Base-by-base conservation (phyloP, 30 jellyfish, hydroid and myxozoan genomes). In the Aurelia coerulea region DNA sequence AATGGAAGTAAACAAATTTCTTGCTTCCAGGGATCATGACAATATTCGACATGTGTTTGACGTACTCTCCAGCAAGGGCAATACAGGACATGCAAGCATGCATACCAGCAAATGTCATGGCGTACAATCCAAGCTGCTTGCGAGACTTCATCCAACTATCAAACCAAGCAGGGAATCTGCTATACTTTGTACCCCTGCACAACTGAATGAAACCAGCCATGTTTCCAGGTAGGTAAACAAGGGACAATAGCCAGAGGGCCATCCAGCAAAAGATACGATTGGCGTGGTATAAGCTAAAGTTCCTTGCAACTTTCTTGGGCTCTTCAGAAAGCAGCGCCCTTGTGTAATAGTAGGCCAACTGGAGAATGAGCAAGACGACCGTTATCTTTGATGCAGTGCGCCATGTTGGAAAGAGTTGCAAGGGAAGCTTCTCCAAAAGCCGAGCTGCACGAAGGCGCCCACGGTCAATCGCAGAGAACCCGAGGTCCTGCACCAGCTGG, bases 141-240 rank as follows among this genome's bases (percentile, higher is more conserved):
- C 98, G 91, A 10, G 95, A 59, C 68, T 92, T 92, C 97, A 92
- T 63, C 97, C 97, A 92, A 58, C 90, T 79, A 73, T 92, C 97
- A 23, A 92, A 70, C 98, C 98, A 92, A n/a, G 67, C 35, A 12
- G 98, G 97, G 52, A 92, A 92, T 39, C 78, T 62, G 68, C 72
- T 53, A 75, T 92, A 83, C 65, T 92, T 92, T 18, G 98, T 92
- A 10, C 98, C 95, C 42, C 85, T 66, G 81, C 23, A 37, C 15
- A 92, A 50, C 70, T 92, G 98, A 10, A 92, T 7, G 86, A 92
- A 71, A 13, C 94, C 92, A 11, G 98, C 98, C 34, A 92, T 34
- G 81, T 78, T 56, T 62, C 97, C 97, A 32, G 98, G 95, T 23
- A 92, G 89, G 72, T 85, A 92, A n/a, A 75, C 86, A 14, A 75